Base-by-base conservation (phyloP, 2,888 invertebrate species). In the Tiliacea citrago region DNA sequence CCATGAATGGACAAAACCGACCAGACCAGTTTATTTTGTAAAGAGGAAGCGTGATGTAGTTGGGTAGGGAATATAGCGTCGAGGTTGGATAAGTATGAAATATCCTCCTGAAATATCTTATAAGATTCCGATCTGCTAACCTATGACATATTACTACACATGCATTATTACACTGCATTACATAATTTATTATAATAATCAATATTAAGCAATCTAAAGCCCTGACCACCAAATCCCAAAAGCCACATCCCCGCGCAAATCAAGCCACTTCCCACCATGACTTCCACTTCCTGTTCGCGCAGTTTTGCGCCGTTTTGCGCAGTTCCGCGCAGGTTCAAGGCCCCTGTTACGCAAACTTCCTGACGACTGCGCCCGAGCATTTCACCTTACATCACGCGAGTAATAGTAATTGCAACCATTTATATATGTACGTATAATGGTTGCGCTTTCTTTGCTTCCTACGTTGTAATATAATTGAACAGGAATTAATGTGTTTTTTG, bases 281-380 rank as follows among this genome's bases (percentile, higher is more conserved):
- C 35, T 47, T 24, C 51, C 57, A 78, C 45, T 81, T 81, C 81
- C 84, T 83, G 57, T 24, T 68, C 42, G 73, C 47, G 79, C 73
- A 77, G 42, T 77, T 45, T 39, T 7, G 68, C 57, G 66, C 82
- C 8, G 53, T 65, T 77, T 60, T 21, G 80, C 68, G 35, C 80
- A 86, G 86, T 88, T 88, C 88, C 87, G 83, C 58, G 67, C 77
- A 82, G 81, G 90, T 90, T 91, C 91, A 91, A 91, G 91, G 91
- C 90, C 88, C 89, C 84, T 68, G 77, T 91, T 90, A 85, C 90
- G 88, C 88, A 87, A 89, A 76, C 84, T 86, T 88, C 89, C 90
- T 88, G 79, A 74, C 75, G 88, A 81, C 88, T 90, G 77, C 73
- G 79, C 89, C 88, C 86, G 77, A 66, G 79, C 89, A 86, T 91